Conservation (phyloP, 2,113 vertebrate species). For the Formicarius rufipectus region DNA sequence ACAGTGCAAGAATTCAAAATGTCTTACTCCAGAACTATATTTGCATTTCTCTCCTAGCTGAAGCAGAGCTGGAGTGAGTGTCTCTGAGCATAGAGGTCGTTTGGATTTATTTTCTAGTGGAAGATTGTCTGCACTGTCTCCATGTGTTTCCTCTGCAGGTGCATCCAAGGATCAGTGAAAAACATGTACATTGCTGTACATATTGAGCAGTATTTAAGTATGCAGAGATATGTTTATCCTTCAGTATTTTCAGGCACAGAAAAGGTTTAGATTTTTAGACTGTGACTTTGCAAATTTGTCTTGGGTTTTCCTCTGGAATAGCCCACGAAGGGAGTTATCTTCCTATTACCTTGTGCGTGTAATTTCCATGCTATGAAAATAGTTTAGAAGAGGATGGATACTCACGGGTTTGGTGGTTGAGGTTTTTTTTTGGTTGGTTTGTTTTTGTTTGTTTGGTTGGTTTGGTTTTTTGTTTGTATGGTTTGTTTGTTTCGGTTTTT, state of each 20-base stretch:
- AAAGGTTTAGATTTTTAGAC: neutral
- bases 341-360: neutral
- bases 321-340: neutral
- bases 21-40: neutral
- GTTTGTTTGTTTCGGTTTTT: too few relatives aligned
- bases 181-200: neutral
- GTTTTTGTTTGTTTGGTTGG: too few relatives aligned
- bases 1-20: neutral
- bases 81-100: neutral
- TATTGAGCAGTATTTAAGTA: neutral
- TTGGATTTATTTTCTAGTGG: neutral
- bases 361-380: neutral
- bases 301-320: neutral
- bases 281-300: neutral
- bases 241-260: neutral
- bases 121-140: neutral
- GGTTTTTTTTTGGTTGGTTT: accelerated
- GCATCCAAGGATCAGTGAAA: neutral
- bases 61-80: neutral
- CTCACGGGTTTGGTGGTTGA: neutral
- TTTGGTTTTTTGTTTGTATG: too few relatives aligned
- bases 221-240: neutral
- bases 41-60: neutral
- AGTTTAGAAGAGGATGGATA: neutral
- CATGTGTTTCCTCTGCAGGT: neutral